phyloP scores from a whole-genome alignment of 2,113 vertebrate species.

The Oxygymnocypris stewartii region DNA sequence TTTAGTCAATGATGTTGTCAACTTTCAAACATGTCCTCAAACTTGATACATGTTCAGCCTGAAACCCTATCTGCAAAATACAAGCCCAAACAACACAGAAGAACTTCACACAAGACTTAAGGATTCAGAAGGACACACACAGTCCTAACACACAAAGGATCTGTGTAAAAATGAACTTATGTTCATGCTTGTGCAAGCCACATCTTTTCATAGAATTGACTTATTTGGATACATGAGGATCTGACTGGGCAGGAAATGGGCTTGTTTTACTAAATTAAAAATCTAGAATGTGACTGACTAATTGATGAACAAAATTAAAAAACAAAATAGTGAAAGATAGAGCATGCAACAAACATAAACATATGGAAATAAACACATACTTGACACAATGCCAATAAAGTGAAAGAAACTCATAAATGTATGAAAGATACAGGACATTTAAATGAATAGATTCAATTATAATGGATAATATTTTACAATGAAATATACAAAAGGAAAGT shows the following conservation, averaged over 20 bases:
- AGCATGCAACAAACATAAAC: constrained; percentile 18
- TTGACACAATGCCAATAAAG: constrained; percentile 11
- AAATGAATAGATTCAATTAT: background rate
- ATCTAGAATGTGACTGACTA: background rate
- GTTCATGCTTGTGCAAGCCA: background rate
- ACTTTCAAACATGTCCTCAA: background rate
- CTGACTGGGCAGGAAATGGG: background rate
- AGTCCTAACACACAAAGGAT: background rate
- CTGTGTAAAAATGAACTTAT: background rate
- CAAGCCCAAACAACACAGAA: background rate
- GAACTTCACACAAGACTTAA: background rate
- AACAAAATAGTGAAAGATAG: background rate
- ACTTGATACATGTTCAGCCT: background rate
- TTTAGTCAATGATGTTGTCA: constrained; percentile 33
- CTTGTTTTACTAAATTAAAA: background rate
- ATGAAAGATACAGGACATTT: constrained; percentile 28
- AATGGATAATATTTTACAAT: constrained; percentile 30
- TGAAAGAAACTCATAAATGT: constrained; percentile 39
- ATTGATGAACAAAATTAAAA: background rate
- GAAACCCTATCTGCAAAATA: constrained; percentile 14
- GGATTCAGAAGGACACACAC: background rate
- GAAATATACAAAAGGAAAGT: constrained; percentile 46
- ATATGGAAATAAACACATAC: background rate
- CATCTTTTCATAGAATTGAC: background rate
- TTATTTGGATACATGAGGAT: background rate